A percentile compares a stretch with the other conserved stretches of the same genome.
These are phyloP conservation scores for Drosophila parvula DNA, from an alignment of 1,140 invertebrate genomes.

Conservation along the genomic window DNA sequence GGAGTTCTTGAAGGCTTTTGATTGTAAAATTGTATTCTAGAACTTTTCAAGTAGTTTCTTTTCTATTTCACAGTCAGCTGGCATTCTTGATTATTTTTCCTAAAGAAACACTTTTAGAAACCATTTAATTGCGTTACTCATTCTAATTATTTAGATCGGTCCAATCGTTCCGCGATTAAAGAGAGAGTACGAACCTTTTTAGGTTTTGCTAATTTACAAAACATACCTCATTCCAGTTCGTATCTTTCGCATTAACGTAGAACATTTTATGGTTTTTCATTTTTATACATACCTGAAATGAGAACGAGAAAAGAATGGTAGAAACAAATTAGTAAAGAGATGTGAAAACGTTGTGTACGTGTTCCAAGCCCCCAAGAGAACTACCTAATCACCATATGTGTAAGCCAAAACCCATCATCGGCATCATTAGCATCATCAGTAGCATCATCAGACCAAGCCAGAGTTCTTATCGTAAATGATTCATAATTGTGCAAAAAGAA, in stretches of 20 bases:
- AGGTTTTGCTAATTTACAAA: conserved; percentile 5
- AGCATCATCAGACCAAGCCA: conserved; percentile 41
- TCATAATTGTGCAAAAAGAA: conserved; percentile 61
- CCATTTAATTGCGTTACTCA: neutral
- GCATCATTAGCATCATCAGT: conserved; percentile 25
- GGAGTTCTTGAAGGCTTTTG: neutral
- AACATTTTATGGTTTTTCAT: conserved; percentile 22
- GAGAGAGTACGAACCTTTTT: neutral
- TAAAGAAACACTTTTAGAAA: neutral
- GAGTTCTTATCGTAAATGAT: conserved; percentile 57
- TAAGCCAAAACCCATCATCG: conserved; percentile 39
- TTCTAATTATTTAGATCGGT: too few relatives aligned
- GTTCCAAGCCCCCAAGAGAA: conserved; percentile 35
- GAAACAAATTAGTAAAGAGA: conserved; percentile 51
- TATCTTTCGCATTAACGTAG: conserved; percentile 12
- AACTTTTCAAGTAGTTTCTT: neutral
- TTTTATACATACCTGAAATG: conserved; percentile 56
- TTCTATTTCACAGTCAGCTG: neutral
- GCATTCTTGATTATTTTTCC: neutral
- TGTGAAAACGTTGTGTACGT: conserved; percentile 51
- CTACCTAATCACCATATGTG: conserved; percentile 47
- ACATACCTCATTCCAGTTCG: neutral
- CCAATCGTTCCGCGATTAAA: too few relatives aligned
- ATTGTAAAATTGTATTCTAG: neutral
- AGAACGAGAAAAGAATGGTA: conserved; percentile 42